Base-by-base conservation (phyloP, 1,140 invertebrate species). In the Lordiphosa collinella region DNA sequence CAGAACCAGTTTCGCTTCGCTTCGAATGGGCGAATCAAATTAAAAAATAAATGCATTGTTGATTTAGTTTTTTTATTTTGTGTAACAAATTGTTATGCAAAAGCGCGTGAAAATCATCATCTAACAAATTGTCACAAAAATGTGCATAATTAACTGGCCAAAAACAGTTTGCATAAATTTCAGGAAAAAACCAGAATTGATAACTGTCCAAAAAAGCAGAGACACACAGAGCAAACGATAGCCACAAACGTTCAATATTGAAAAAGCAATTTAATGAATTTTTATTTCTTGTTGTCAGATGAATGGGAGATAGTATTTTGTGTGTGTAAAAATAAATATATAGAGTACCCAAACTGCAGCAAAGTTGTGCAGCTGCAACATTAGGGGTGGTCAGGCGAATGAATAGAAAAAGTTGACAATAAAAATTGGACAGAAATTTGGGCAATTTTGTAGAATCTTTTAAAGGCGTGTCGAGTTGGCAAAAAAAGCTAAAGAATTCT, bases 81-180 rank as follows among this genome's bases (percentile, higher is more conserved):
- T 57, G 49, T 51, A 62, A 67, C 70, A 80, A 80, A 82, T 82
- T 80, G 76, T 70, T 75, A 82, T 80, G 70, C 76, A 80, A 63
- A 82, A 71, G 66, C 71, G 75, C 76, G 76, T 82, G 76, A 80
- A 80, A 80, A 80, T 71, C 71, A 80, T 71, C 71, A 63, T 75
- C 75, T 63, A 70, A 52, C 53, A 70, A 66, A 73, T 50, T 54
- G 58, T 51, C 48, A 78, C 56, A 72, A 68, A 56, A 43, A 80
- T 75, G 71, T 71, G 75, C 76, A 82, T 80, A 82, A 80, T 80
- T 80, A 75, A 62, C 50, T 49, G 40, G 22, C 41, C 37, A n/a
- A 61, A 69, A 75, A 79, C 64, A 46, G 69, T 78, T 79, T 66
- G 76, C 75, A 59, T 72, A 57, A 51, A 61, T 50, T 55, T 49